Evolutionary conservation across 2,113 vertebrate genomes (phyloP).

Genomic region (Aleadryas rufinucha): DNA sequence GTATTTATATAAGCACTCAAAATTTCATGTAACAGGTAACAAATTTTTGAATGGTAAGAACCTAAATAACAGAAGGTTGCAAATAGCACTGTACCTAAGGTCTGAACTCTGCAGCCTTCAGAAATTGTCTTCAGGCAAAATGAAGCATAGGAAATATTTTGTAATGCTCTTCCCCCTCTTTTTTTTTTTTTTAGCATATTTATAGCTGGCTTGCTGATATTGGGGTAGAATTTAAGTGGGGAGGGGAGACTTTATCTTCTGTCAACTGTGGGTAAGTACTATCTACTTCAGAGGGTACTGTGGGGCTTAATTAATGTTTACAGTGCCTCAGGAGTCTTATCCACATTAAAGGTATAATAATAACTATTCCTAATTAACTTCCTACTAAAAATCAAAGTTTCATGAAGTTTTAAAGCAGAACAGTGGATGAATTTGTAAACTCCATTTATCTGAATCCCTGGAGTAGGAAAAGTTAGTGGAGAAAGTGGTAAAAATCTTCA

Average conservation of each 20-base stretch:
- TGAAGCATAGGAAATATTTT: neutral
- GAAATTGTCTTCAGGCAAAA: neutral
- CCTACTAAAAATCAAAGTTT: constrained; percentile 42
- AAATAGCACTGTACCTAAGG: neutral
- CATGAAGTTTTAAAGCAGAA: constrained; percentile 33
- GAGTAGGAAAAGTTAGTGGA: constrained; percentile 34
- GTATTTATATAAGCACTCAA: neutral
- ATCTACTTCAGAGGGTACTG: constrained; percentile 20
- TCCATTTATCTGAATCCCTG: constrained; percentile 38
- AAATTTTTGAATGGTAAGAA: neutral
- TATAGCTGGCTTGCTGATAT: neutral
- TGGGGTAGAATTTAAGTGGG: neutral
- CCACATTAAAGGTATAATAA: constrained; percentile 36
- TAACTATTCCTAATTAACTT: constrained; percentile 56
- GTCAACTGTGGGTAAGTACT: neutral
- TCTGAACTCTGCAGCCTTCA: neutral
- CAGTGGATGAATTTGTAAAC: constrained; percentile 35
- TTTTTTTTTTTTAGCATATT: neutral
- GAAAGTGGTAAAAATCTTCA: constrained; percentile 45
- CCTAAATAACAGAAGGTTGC: neutral
- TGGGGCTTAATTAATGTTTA: constrained; percentile 53
- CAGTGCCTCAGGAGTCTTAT: constrained; percentile 24
- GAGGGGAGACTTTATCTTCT: neutral
- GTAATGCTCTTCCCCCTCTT: neutral
- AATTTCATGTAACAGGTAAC: neutral